Base-by-base conservation (phyloP, 2,888 invertebrate genomes). In the Zygogramma bicolorata region DNA sequence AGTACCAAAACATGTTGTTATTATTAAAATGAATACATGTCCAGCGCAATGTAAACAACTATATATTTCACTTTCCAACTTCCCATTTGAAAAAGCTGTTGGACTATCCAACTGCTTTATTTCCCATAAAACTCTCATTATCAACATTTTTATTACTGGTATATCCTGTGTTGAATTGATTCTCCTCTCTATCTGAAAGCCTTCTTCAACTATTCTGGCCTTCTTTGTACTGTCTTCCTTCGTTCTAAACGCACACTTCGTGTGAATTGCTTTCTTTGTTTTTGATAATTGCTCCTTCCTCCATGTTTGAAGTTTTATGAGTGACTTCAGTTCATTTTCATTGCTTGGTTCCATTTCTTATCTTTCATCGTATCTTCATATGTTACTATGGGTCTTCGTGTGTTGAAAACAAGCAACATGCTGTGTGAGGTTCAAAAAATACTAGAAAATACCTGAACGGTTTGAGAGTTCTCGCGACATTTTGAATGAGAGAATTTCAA, bases 21-120 rank as follows among this genome's bases (percentile, higher is more conserved):
- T 77, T 10, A 77, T 70, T 29, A 76, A 10, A 10, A 74, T 69
- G 20, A 27, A 73, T 38, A 77, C 65, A 3, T 62, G 29, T 4
- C 31, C n/a, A 25, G 29, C 34, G 49, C 40, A 61, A 53, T 69
- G 74, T 15, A 67, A 29, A 59, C 67, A 67, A 20, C 42, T 74
- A 62, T 74, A 75, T 25, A 66, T 46, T 63, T 77, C 74, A 34
- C 22, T 70, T 29, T 79, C 65, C 38, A 78, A 38, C 7, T 53
- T 49, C 0, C 77, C 77, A 73, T 79, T 79, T 29, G 76, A 67
- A 69, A 79, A 77, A n/a, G 79, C 79, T 65, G 73, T 42, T 8
- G 75, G 75, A 18, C 71, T 74, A 53, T 73, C 71, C 15, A 74
- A 34, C 40, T 73, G 75, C 25, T 42, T 58, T 13, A 75, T 73